A percentile compares a stretch with the other conserved stretches of the same genome.
phyloP scores from a whole-genome alignment of 1,140 invertebrate genomes.

The Nephila pilipes region DNA sequence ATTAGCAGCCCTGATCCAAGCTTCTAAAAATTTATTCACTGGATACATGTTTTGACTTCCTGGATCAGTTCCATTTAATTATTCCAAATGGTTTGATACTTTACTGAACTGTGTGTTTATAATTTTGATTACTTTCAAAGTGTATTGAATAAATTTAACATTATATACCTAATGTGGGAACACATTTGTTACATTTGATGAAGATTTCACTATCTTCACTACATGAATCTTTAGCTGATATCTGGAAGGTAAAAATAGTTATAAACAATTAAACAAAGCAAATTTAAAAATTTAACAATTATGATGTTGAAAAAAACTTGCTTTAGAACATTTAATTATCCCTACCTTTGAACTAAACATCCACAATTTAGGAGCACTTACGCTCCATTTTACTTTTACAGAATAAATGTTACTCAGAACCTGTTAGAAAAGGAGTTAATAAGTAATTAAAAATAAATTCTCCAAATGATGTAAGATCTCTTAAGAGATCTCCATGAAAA shows the following conservation, averaged over 20 bases:
- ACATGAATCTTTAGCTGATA: constrained; percentile 19
- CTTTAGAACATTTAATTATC: not conserved
- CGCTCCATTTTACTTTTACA: constrained; percentile 28
- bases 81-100: no score
- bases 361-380: constrained; percentile 53
- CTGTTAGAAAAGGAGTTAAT: not conserved
- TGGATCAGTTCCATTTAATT: no score
- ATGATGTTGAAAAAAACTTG: not conserved
- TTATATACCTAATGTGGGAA: constrained; percentile 46
- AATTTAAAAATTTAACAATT: no score
- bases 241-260: not conserved
- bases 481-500: no score
- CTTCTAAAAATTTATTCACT: no score
- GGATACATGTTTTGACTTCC: no score
- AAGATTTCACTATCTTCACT: constrained; percentile 46
- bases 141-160: not conserved
- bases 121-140: not conserved
- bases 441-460: not conserved
- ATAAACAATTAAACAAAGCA: not conserved
- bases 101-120: no score
- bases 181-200: constrained; percentile 41
- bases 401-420: constrained; percentile 58
- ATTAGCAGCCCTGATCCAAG: no score
- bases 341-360: constrained; percentile 59
- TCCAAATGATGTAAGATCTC: not conserved